Evolutionary conservation across 2,888 invertebrate species (phyloP), one percentile per base, ranked within the genome.

Genomic region (Microchrysa polita): DNA sequence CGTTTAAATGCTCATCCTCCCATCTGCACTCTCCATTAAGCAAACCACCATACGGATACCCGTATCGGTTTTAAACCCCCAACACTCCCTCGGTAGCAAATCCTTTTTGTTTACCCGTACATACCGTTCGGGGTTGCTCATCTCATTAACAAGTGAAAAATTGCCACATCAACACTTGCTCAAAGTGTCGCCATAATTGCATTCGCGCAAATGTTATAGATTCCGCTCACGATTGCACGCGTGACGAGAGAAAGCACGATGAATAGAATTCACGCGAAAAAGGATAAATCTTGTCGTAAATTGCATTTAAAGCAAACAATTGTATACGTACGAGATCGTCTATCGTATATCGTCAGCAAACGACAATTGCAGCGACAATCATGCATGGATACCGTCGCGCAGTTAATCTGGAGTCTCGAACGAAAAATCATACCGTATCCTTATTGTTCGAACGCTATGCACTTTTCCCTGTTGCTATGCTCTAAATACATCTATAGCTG

Each of bases 301-400:
- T 48, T 48, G 48, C 48, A 48, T 48, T 48, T 48, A 48, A 48
- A 48, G 42, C 48, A 48, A 48, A 48, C 48, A 48, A 48, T 48
- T 12, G 48, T 34, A 34, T 34, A n/a, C n/a, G 27, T 34, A 34
- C 7, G 27, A 7, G 5, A 48, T 48, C 48, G 48, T 48, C 2
- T 4, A 48, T n/a, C 16, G 48, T 48, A 12, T 48, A 12, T 48
- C 48, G 48, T 34, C 4, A 34, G 27, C 27, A 34, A 34, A 34
- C 27, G 27, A 34, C 27, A 34, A 34, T 2, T 2, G 7, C 27
- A 34, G 7, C 27, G 27, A 7, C 27, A 34, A 34, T 2, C 27
- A 48, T n/a, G 12, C 48, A n/a, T 2, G 14, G 48, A 48, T n/a
- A 12, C 48, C 48, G 12, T n/a, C n/a, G n/a, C n/a, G 10, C 5